Conservation (phyloP, 2,113 vertebrate species). For the Calidris pygmaea region DNA sequence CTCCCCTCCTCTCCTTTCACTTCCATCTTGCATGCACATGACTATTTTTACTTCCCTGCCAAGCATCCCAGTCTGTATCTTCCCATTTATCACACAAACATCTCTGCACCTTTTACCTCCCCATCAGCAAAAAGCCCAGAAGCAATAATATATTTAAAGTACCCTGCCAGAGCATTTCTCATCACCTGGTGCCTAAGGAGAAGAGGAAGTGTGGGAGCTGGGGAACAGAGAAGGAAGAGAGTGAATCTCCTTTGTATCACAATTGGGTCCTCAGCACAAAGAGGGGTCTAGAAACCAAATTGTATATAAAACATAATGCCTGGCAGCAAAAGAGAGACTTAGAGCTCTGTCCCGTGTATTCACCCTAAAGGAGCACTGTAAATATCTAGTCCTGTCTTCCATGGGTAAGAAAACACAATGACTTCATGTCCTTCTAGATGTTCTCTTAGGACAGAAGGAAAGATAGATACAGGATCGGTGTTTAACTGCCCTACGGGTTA, state of each 20-base stretch:
- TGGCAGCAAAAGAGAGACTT: background rate
- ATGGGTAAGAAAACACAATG: background rate
- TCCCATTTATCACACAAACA: constrained; percentile 35
- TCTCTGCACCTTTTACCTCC: constrained; percentile 31
- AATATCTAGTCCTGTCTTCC: background rate
- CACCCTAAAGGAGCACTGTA: background rate
- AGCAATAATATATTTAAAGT: constrained; percentile 18
- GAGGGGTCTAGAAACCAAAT: background rate
- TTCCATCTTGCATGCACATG: background rate
- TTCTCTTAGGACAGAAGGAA: background rate
- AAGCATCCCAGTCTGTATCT: background rate
- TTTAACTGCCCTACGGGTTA: background rate
- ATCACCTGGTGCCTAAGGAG: background rate
- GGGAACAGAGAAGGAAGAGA: background rate
- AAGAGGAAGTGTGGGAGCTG: background rate
- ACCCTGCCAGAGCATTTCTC: background rate
- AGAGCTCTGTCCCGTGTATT: background rate
- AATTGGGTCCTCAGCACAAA: background rate
- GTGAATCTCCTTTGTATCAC: background rate
- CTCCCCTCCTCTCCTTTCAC: background rate
- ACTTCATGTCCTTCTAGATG: background rate
- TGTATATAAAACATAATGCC: background rate
- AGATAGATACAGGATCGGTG: background rate
- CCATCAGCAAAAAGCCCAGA: constrained; percentile 23
- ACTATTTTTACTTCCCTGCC: constrained; percentile 15